A percentile compares a stretch with the other conserved stretches of the same genome.
These are phyloP conservation scores for Daboia siamensis DNA, from an alignment of 2,113 vertebrate genomes.

Conservation along the genomic window DNA sequence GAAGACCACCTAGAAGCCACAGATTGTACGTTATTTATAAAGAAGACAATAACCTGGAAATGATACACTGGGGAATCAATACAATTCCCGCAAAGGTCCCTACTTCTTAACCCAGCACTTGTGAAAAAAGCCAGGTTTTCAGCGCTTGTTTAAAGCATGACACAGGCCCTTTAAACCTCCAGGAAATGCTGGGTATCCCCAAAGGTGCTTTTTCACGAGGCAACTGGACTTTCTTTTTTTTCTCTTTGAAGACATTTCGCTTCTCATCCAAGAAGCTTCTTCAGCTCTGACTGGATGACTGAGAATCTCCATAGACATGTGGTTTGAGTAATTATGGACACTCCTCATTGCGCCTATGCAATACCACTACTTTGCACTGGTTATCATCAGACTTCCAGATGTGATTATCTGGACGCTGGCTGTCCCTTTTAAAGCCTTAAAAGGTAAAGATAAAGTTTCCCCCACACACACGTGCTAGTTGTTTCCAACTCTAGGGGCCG, in stretches of 20 bases:
- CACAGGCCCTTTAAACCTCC: neutral
- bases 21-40: neutral
- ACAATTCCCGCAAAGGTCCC: neutral
- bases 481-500: too few relatives aligned
- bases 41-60: neutral
- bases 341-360: neutral
- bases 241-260: too few relatives aligned
- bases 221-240: too few relatives aligned
- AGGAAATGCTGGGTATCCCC: neutral
- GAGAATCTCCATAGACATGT: neutral
- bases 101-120: neutral
- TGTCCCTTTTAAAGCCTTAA: neutral
- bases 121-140: neutral
- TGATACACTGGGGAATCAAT: neutral
- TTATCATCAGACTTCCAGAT: neutral
- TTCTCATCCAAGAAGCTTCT: too few relatives aligned
- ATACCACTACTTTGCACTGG: neutral
- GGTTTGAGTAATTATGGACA: neutral
- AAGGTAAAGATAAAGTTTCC: too few relatives aligned
- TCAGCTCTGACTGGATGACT: too few relatives aligned
- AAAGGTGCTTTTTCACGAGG: too few relatives aligned
- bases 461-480: too few relatives aligned
- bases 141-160: neutral
- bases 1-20: neutral
- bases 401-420: neutral